These are phyloP conservation scores for Paramormyrops hopkinsi DNA, from an alignment of 2,797 vertebrate genomes.

Conservation along the genomic window DNA sequence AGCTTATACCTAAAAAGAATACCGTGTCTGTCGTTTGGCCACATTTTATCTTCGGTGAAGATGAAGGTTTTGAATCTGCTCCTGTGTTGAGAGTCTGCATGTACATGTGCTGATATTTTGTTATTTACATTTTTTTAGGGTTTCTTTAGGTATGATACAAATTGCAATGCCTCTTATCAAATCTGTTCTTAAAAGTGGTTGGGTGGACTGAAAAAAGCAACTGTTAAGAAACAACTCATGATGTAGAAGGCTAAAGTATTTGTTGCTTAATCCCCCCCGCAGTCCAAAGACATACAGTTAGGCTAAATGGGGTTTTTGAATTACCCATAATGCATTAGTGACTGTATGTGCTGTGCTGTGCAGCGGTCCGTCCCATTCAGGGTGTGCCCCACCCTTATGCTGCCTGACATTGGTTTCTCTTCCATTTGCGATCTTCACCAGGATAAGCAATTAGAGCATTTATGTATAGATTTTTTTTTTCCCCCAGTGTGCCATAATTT, in stretches of 20 bases:
- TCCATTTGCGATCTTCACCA: not conserved
- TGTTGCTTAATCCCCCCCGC: not conserved
- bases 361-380: not conserved
- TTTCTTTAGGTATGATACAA: not conserved
- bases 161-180: not conserved
- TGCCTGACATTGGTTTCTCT: not conserved
- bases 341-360: not conserved
- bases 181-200: not conserved
- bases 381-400: not conserved
- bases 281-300: not conserved
- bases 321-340: not conserved
- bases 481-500: not conserved
- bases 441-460: not conserved
- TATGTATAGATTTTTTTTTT: not conserved
- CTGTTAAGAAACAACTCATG: not conserved
- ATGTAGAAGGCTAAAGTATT: not conserved
- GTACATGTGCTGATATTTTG: not conserved
- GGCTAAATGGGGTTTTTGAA: not conserved
- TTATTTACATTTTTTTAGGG: not conserved
- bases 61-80: not conserved
- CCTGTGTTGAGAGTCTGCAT: not conserved
- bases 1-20: not conserved
- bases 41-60: not conserved
- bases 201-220: not conserved
- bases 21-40: not conserved